Base-by-base conservation (phyloP, 2,113 vertebrate genomes). In the Paraplagusia blochii region DNA sequence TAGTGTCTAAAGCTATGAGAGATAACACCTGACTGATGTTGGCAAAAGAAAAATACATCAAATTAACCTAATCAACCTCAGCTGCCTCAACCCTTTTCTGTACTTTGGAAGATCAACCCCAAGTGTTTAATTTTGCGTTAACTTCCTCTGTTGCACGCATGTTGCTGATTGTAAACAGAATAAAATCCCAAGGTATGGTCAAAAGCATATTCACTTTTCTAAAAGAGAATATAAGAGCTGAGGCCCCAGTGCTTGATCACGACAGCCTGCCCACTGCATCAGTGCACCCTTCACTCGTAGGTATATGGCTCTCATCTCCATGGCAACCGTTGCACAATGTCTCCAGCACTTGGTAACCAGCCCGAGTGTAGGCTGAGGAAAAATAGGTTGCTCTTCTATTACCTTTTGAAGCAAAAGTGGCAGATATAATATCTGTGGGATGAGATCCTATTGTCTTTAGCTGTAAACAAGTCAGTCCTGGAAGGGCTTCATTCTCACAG, bases 241-340 rank as follows among this genome's bases (percentile, higher is more conserved):
- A 80, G 79, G 69, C 69, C 75, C 65, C 55, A 51, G 78, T 68
- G 66, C 75, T 74, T 84, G 71, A 76, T 82, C 84, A 84, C 74
- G 82, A 86, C 80, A 80, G 72, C 82, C 84, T 89, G 83, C 85
- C 83, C 82, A 85, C 85, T 82, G 77, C 88, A 88, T 80, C 81
- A 80, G 63, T 66, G 79, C 80, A 74, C 79, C 77, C 83, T 79
- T 74, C 83, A 85, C 82, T 89, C 44, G 66, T 76, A 88, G 86
- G 84, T 89, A 90, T 88, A 88, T 70, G 76, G 73, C 80, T 87
- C 80, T 66, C 67, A 11, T 91, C 77, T 42, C 87, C 83, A 90
- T 89, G 77, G 85, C 80, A 91, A 91, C 89, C 76, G 15, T 36
- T 79, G 76, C 83, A 83, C 80, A 80, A 86, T 81, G 74, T 83